phyloP scores from a whole-genome alignment of 2,797 vertebrate genomes.

The Eurystomus glaucurus region DNA sequence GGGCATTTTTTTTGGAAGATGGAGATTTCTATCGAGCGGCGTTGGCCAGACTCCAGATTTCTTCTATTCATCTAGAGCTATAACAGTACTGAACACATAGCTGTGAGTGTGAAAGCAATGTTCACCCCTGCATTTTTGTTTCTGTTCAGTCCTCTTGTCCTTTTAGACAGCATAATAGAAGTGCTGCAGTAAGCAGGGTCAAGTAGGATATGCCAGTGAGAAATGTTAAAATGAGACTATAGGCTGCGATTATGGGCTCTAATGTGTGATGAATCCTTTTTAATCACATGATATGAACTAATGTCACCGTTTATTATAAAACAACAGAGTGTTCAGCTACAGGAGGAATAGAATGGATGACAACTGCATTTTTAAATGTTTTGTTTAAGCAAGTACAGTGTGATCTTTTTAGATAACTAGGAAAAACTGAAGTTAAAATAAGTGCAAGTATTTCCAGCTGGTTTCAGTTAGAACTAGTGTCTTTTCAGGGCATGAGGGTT shows the following conservation, averaged over 20 bases:
- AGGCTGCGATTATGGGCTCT: conserved; percentile 91
- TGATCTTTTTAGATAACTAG: conserved; percentile 68
- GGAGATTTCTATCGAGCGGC: conserved; percentile 81
- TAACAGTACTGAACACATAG: conserved; percentile 79
- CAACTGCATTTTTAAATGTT: conserved; percentile 88
- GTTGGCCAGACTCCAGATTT: conserved; percentile 91
- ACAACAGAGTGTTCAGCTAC: conserved; percentile 85
- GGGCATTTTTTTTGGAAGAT: conserved; percentile 72
- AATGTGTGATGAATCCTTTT: conserved; percentile 90
- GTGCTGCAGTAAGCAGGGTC: conserved; percentile 94
- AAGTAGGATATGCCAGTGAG: conserved; percentile 86
- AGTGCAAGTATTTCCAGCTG: conserved; percentile 49
- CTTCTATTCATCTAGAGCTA: conserved; percentile 87
- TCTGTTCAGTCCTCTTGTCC: conserved; percentile 90
- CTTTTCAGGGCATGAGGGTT: conserved; percentile 8
- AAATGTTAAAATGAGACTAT: conserved; percentile 89
- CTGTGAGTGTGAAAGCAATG: conserved; percentile 88
- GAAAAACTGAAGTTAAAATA: conserved; percentile 71
- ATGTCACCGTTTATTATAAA: conserved; percentile 93
- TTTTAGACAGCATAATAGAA: conserved; percentile 93
- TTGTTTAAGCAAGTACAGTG: conserved; percentile 80
- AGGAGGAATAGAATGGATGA: conserved; percentile 88
- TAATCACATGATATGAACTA: conserved; percentile 92
- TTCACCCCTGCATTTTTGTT: conserved; percentile 92
- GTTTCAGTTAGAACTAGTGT: conserved; percentile 1